phyloP scores from a whole-genome alignment of 1,140 invertebrate species.

The Pseudomyrmex gracilis region DNA sequence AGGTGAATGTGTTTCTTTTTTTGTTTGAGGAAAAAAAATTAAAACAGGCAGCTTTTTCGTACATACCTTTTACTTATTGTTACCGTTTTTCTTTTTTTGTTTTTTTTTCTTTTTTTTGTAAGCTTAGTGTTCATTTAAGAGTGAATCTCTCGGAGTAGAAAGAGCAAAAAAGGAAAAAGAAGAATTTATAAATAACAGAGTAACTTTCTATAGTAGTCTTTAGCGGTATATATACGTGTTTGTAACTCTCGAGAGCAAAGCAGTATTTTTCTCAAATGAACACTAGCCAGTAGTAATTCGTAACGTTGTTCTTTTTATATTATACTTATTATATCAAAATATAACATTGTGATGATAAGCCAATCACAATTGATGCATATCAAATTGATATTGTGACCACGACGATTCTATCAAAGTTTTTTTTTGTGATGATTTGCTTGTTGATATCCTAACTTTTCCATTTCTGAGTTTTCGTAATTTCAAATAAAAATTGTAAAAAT shows the following conservation, averaged over 20 bases:
- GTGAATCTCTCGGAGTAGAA: neutral
- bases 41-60: constrained; percentile 82
- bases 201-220: neutral
- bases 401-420: constrained; percentile 16
- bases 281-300: constrained; percentile 59
- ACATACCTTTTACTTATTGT: constrained; percentile 82
- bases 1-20: constrained; percentile 63
- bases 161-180: neutral
- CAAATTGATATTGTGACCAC: constrained; percentile 63
- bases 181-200: neutral
- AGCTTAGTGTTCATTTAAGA: constrained; percentile 26
- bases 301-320: constrained; percentile 57
- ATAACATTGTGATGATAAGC: constrained; percentile 64
- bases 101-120: constrained; percentile 66
- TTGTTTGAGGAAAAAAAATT: constrained; percentile 42
- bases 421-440: constrained; percentile 17
- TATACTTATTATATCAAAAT: constrained; percentile 55
- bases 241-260: neutral
- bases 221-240: neutral
- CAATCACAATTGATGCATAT: constrained; percentile 59
- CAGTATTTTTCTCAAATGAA: constrained; percentile 49
- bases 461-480: constrained; percentile 4
- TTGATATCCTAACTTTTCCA: constrained; percentile 13
- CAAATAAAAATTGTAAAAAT: neutral
- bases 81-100: constrained; percentile 75